These are phyloP conservation scores for Ornithoptera priamus DNA, from an alignment of 2,888 invertebrate species.

Conservation along the genomic window DNA sequence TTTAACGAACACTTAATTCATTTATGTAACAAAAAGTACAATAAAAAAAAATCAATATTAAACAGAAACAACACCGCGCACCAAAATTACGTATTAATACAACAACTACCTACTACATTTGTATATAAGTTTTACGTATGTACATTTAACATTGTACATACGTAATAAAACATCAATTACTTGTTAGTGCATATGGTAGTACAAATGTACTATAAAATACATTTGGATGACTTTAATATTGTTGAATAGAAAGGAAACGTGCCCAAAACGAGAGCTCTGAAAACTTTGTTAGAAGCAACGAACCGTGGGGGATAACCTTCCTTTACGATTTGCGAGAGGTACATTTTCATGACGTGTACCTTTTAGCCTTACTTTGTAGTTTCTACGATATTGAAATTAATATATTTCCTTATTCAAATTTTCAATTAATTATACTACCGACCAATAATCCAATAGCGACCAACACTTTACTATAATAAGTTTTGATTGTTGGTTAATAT, in stretches of 20 bases:
- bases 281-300: slow-evolving; percentile 26
- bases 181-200: background rate
- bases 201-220: slow-evolving; percentile 14
- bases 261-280: slow-evolving; percentile 6
- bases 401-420: background rate
- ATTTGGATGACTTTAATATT: slow-evolving; percentile 22
- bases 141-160: no score
- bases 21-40: no score
- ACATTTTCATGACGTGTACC: slow-evolving; percentile 24
- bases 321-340: slow-evolving; percentile 22
- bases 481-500: no score
- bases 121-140: no score
- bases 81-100: no score
- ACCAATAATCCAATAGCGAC: background rate
- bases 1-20: no score
- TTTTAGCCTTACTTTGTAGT: slow-evolving; percentile 10
- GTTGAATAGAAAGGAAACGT: slow-evolving; percentile 16
- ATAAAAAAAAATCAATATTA: no score
- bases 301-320: slow-evolving; percentile 21
- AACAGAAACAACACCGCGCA: no score
- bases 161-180: no score
- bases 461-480: no score
- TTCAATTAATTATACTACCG: background rate
- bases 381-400: background rate
- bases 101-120: no score